Evolutionary conservation across 2,797 vertebrate genomes (phyloP), one percentile per base, ranked within the genome.

Genomic region (Podargus strigoides): DNA sequence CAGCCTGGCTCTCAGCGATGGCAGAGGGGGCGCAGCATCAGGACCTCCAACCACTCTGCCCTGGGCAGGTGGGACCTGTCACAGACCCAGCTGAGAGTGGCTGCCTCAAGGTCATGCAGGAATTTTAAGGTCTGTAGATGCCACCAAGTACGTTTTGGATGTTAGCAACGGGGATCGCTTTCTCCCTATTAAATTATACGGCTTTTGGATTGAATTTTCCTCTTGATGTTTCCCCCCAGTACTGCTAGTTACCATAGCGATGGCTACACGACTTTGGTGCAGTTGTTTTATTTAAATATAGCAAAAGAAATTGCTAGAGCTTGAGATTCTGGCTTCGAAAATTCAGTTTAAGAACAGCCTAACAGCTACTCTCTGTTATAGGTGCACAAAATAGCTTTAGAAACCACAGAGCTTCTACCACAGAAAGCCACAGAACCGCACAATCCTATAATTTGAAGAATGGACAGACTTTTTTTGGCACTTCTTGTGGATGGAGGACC

Each of bases 251-350:
- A 15, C 88, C 84, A 52, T 89, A n/a, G 92, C 0, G 0, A 90
- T 20, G 67, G 80, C 90, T 92, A 21, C 81, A 87, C 21, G 74
- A 41, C 86, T 95, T 90, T n/a, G 62, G 69, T 69, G 74, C 47
- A 88, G 92, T 79, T 79, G 55, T 76, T 93, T 89, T 46, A 79
- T 82, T 95, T 96, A 96, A 96, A 95, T 95, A 95, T 90, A 96
- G 93, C 74, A 26, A 46, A 76, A 95, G 93, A 95, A 96, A 95
- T 94, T 95, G 86, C 89, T 77, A 2, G 72, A 91, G 84, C 56
- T 90, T 58, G 81, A 89, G 67, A 47, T 85, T 92, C 89, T 94
- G 92, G 66, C 89, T 94, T 78, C 1, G 1, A 93, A 79, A 95
- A 92, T 73, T 95, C 88, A 86, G 82, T 79, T 96, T 95, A 89